Base-by-base conservation (phyloP, 1,140 invertebrate genomes). In the Listronotus oregonensis region DNA sequence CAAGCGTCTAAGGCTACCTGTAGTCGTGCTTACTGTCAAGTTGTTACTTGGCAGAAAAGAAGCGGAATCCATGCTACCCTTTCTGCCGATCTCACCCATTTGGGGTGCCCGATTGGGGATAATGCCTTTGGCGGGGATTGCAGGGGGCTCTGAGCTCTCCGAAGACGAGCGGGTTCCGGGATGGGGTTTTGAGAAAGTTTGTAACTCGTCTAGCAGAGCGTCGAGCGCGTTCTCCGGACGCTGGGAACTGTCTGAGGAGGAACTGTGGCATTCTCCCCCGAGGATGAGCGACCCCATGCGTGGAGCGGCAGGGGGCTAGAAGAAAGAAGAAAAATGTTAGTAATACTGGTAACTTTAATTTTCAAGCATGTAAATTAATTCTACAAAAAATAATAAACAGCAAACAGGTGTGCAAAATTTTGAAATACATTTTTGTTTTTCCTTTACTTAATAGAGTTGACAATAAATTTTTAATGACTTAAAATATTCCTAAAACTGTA, bases 151-250 rank as follows among this genome's bases (percentile, higher is more conserved):
- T n/a, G 70, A 64, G 34, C 64, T 55, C 14, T 69, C 56, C 43
- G 73, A 66, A 64, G 58, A 73, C 70, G 60, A 72, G 74, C 64
- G 72, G 62, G 72, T 70, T 43, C 62, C 65, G 32, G 71, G 71
- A 69, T 80, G 82, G 67, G 90, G 90, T 69, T 88, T 86, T 31
- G 89, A 87, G 78, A 93, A 93, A 9, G 92, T 94, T 78, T 94
- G 91, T 50, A 95, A 83, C 80, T 96, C 93, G 77, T 95, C 92
- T 92, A 96, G 80, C 89, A 96, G 80, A 88, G 91, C 90, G 89
- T 96, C 93, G 89, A 95, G 91, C 87, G 92, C 90, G 88, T 94
- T 95, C 88, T 94, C 92, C 85, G 89, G 82, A 85, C 89, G 87
- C 82, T 68, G 65, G 65, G 58, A 39, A 79, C 80, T 77, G 80